phyloP scores from a whole-genome alignment of 1,140 invertebrate species.

The Heliothis virescens region DNA sequence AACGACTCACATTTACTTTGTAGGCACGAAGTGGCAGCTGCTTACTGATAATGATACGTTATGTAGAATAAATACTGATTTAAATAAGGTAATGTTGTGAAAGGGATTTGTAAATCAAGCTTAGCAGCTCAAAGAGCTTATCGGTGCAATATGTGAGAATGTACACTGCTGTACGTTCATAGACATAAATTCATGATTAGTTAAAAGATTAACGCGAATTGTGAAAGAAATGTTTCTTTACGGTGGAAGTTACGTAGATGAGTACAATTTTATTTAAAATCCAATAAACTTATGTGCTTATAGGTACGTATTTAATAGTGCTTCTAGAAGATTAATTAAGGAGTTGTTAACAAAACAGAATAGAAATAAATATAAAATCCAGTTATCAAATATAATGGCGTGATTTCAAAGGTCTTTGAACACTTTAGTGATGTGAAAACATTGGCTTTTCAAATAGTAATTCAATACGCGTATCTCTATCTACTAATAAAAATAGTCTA shows the following conservation, averaged over 20 bases:
- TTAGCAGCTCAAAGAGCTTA: slow-evolving; percentile 13
- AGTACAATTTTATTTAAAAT: no score
- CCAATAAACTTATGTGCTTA: no score
- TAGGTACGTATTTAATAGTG: no score
- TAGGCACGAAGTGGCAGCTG: slow-evolving; percentile 25
- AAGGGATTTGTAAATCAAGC: slow-evolving; percentile 27
- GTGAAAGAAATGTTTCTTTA: no score
- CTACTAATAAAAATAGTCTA: slow-evolving; percentile 3
- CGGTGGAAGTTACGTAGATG: no score
- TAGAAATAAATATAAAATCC: not conserved
- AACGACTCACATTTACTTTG: slow-evolving; percentile 30
- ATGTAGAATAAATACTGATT: slow-evolving; percentile 24
- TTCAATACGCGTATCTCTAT: not conserved
- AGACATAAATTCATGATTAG: no score
- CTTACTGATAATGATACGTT: slow-evolving; percentile 36
- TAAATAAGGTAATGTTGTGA: slow-evolving; percentile 28
- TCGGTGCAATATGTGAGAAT: not conserved
- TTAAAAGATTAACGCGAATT: no score
- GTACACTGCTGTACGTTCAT: no score
- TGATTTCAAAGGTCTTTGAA: not conserved
- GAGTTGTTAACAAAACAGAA: no score
- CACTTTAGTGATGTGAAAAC: slow-evolving; percentile 12
- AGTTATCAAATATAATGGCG: not conserved
- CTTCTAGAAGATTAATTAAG: no score
- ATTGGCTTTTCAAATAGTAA: slow-evolving; percentile 24